These are phyloP conservation scores for Siniperca undulata DNA, from an alignment of 2,797 vertebrate genomes.

Conservation along the genomic window DNA sequence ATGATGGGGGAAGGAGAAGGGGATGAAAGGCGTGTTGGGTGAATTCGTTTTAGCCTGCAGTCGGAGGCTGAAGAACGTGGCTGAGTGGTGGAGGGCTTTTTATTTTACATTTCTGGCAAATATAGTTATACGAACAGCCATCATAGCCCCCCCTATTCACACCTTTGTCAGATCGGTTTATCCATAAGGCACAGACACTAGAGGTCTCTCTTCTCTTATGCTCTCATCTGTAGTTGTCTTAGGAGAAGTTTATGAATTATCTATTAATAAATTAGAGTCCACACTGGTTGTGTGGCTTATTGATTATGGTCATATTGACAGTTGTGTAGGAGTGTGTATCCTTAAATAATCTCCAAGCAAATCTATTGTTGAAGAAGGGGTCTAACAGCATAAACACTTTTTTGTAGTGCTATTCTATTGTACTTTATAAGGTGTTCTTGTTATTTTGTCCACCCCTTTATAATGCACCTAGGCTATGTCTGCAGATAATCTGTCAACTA, in stretches of 20 bases:
- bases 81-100: background rate
- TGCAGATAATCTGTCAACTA: background rate
- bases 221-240: conserved; percentile 17
- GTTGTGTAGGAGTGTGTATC: background rate
- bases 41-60: conserved; percentile 38
- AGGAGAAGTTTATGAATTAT: conserved; percentile 21
- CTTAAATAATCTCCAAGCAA: background rate
- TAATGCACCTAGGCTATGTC: background rate
- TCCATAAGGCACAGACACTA: conserved; percentile 39
- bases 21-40: conserved; percentile 62
- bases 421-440: background rate
- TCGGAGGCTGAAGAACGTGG: conserved; percentile 40
- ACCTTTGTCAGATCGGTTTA: no score
- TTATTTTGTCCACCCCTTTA: conserved; percentile 1
- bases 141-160: background rate
- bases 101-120: background rate
- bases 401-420: background rate
- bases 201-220: conserved; percentile 53
- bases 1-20: conserved; percentile 76
- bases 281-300: conserved; percentile 42
- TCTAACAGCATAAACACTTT: background rate
- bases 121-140: background rate
- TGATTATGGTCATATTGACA: conserved; percentile 25
- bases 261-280: conserved; percentile 10
- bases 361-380: background rate